Evolutionary conservation across 2,797 vertebrate genomes (phyloP), one percentile per base, ranked within the genome.

Genomic region (Astyanax mexicanus): DNA sequence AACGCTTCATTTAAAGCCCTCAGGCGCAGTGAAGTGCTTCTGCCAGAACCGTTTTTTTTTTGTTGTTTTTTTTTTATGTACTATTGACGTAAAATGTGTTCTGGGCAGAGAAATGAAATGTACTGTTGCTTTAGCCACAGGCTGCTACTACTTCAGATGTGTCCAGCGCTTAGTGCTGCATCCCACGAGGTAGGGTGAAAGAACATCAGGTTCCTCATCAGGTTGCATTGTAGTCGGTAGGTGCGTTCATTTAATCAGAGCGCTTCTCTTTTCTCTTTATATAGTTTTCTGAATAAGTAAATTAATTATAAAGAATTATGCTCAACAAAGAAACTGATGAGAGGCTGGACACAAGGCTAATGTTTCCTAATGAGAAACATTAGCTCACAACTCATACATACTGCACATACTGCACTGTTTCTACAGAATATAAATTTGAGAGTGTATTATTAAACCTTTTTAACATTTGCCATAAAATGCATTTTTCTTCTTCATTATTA

Each of bases 211-310:
- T 19, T n/a, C 23, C 27, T 35, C 55, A 35, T 58, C 29, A 35
- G 40, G 7, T 25, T 64, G 21, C 13, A 44, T 27, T 64, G 58
- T 64, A 58, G 60, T 62, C 8, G 13, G 38, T 27, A 64, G 61
- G 23, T 44, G 61, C 61, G 5, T 25, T 42, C 60, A 40, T 6
- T 25, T 60, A 40, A 13, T 25, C 60, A 64, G 19, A 61, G 23
- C 40, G 11, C 7, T 6, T 12, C 60, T 25, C 9, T 64, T 23
- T 6, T 12, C 60, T 25, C 9, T 64, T 23, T 42, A 29, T 57
- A 29, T 57, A 13, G 5, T 32, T 17, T 32, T 15, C 51, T 12
- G 25, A 55, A 55, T 23, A 57, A 13, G 52, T 6, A 29, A 55
- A 29, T 55, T 55, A 5, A 5, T n/a, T n/a, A n/a, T n/a, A 54